Conservation (phyloP, 2,888 invertebrate genomes). For the Tipula helvola region DNA sequence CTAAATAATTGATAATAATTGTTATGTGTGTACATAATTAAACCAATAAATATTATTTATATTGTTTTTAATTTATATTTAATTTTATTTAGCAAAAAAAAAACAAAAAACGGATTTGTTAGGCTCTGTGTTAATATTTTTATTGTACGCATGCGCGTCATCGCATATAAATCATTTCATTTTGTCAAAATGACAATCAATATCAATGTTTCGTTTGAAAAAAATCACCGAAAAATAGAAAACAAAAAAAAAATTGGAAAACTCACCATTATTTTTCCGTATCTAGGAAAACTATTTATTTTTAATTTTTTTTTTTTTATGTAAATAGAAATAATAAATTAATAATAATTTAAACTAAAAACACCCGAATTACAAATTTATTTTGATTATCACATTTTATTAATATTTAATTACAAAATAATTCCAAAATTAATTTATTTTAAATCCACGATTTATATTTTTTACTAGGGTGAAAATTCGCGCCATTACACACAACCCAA, state of each 20-base stretch:
- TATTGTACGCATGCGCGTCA: neutral
- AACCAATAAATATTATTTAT: neutral
- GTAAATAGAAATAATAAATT: neutral
- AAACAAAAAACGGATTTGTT: neutral
- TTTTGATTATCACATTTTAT: neutral
- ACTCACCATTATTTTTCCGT: neutral
- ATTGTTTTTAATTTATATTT: neutral
- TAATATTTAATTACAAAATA: neutral
- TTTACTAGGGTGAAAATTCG: neutral
- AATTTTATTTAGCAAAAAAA: neutral
- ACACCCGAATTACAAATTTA: neutral
- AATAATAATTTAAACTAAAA: neutral
- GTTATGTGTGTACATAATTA: neutral
- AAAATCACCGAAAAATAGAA: neutral
- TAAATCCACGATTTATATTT: neutral
- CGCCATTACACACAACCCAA: neutral
- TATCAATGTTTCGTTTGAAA: neutral
- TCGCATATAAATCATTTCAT: neutral
- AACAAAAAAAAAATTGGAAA: neutral
- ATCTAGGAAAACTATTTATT: neutral
- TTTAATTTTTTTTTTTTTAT: neutral
- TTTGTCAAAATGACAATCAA: slow-evolving; percentile 4
- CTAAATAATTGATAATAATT: neutral
- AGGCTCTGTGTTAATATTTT: neutral
- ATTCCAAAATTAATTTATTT: neutral